A percentile compares a stretch with the other conserved stretches of the same genome.
These are phyloP conservation scores for Elmis aenea DNA, from an alignment of 2,888 invertebrate genomes.

Conservation along the genomic window DNA sequence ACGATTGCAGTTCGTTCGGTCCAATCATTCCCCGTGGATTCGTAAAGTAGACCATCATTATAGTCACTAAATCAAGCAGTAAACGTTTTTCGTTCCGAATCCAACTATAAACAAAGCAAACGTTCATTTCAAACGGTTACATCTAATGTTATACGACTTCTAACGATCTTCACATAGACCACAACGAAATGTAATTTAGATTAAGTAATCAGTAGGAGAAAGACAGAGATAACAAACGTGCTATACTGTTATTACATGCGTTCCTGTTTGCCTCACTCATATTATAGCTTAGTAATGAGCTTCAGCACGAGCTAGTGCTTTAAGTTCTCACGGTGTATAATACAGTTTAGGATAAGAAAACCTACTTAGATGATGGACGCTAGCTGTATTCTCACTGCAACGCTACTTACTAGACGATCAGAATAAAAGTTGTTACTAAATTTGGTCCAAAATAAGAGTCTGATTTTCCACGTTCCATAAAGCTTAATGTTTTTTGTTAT, in stretches of 20 bases:
- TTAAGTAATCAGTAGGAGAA: too few relatives aligned
- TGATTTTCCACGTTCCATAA: neutral
- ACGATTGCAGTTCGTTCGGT: too few relatives aligned
- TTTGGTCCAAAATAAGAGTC: neutral
- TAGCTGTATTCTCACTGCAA: too few relatives aligned
- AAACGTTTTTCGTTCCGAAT: slow-evolving; percentile 5
- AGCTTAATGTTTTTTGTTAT: neutral
- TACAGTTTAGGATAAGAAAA: slow-evolving; percentile 14
- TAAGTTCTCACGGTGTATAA: slow-evolving; percentile 21
- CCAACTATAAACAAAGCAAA: too few relatives aligned
- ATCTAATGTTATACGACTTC: too few relatives aligned
- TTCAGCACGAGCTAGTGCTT: slow-evolving; percentile 21
- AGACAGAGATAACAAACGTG: too few relatives aligned
- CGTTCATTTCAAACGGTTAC: too few relatives aligned
- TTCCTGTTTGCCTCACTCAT: slow-evolving; percentile 4
- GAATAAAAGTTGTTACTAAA: neutral
- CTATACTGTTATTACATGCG: too few relatives aligned
- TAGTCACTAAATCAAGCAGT: slow-evolving; percentile 13
- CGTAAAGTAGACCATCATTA: slow-evolving; percentile 7
- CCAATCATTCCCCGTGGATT: too few relatives aligned
- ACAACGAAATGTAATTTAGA: too few relatives aligned
- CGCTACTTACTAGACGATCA: too few relatives aligned
- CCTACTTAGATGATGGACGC: slow-evolving; percentile 7
- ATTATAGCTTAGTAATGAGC: slow-evolving; percentile 19
- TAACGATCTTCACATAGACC: too few relatives aligned